phyloP scores from a whole-genome alignment of 2,888 invertebrate genomes.

The Drosophila limbata region DNA sequence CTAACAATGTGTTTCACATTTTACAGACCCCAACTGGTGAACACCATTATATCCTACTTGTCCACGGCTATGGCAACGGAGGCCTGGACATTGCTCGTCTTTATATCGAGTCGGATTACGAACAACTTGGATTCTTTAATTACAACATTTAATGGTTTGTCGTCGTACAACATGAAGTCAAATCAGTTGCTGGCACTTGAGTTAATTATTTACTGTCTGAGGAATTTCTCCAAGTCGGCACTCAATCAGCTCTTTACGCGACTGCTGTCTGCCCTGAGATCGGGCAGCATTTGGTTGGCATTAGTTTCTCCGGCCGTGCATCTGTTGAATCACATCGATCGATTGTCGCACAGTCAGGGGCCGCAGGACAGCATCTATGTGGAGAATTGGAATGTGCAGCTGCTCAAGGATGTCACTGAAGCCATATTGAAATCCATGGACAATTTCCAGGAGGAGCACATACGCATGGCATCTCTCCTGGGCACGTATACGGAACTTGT shows the following conservation, averaged over 20 bases:
- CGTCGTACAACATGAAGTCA: slow-evolving; percentile 83
- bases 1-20: neutral
- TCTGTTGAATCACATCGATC: slow-evolving; percentile 78
- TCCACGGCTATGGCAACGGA: slow-evolving; percentile 84
- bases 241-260: slow-evolving; percentile 83
- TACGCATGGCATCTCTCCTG: slow-evolving; percentile 77
- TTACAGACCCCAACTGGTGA: slow-evolving; percentile 74
- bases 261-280: slow-evolving; percentile 71
- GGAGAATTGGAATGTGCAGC: slow-evolving; percentile 73
- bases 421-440: slow-evolving; percentile 69
- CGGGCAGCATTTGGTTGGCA: slow-evolving; percentile 80
- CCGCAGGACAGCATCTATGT: slow-evolving; percentile 34
- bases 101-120: slow-evolving; percentile 81
- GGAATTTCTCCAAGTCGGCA: slow-evolving; percentile 83
- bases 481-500: slow-evolving; percentile 83
- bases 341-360: slow-evolving; percentile 72
- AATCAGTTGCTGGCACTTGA: slow-evolving; percentile 84
- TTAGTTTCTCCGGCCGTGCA: slow-evolving; percentile 83
- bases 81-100: slow-evolving; percentile 82
- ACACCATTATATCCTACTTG: slow-evolving; percentile 83
- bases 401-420: slow-evolving; percentile 73
- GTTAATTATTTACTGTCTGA: slow-evolving; percentile 77
- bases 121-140: slow-evolving; percentile 83
- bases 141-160: slow-evolving; percentile 75
- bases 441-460: slow-evolving; percentile 78